Evolutionary conservation across 2,888 invertebrate genomes (phyloP), one percentile per base, ranked within the genome.

Genomic region (Xanthorhoe designata): DNA sequence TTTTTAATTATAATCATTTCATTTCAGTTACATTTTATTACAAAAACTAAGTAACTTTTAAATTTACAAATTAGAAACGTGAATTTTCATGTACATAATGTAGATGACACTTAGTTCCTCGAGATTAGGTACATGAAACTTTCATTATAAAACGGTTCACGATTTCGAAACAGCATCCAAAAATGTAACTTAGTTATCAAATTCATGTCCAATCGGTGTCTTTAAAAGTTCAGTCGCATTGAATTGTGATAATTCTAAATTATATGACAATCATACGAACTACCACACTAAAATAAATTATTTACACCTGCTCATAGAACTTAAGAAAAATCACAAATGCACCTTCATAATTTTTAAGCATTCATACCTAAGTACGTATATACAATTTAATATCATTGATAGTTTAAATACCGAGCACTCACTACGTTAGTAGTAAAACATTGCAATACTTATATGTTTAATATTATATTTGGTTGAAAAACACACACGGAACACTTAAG

Each of bases 201-300:
- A 61, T 62, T 50, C 64, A 75, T 71, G 73, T 75, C 57, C 62
- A 66, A 61, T 61, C 64, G 56, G 78, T 78, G 64, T 65, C 47
- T 66, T 71, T 79, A 76, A 76, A 75, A 73, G 79, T 84, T 89
- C 89, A 90, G 89, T 90, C 88, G 82, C 85, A 78, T 85, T 81
- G 73, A 80, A 81, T 78, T 83, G 24, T 24, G 83, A 84, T 82
- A 83, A 78, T 86, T 83, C 80, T 75, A 87, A 90, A 87, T 82
- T 81, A 85, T 81, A 80, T 72, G 76, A 78, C 81, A 79, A 81
- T 81, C 77, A 81, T 83, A 85, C 83, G 72, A 81, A 84, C 82
- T 86, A 88, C 78, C 73, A 79, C 86, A 88, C 90, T 90, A 90
- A 91, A 82, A 83, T 73, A 89, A 89, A 88, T 83, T 92, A 91